phyloP scores from a whole-genome alignment of 2,888 invertebrate genomes.

The Drosophila formosana region DNA sequence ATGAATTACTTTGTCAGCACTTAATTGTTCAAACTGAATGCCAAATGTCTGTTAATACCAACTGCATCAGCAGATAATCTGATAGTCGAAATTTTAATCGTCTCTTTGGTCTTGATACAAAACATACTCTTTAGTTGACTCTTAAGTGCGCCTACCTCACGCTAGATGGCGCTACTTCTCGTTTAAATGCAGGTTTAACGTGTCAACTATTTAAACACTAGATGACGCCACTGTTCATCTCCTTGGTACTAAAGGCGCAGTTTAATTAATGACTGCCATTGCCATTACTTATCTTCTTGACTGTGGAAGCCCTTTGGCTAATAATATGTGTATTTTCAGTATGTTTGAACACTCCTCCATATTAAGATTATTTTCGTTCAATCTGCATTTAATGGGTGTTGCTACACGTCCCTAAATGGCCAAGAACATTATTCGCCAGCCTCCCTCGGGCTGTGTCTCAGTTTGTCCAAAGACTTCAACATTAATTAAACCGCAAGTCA shows the following conservation, averaged over 20 bases:
- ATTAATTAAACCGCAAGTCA: constrained; percentile 60
- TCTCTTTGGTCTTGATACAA: neutral
- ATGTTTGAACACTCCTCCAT: neutral
- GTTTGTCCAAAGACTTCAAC: constrained; percentile 4
- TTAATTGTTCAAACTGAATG: constrained; percentile 50
- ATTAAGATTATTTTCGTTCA: neutral
- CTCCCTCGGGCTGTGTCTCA: neutral
- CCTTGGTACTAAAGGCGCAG: too few species aligned
- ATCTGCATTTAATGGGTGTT: neutral
- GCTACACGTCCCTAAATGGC: neutral
- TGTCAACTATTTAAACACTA: neutral
- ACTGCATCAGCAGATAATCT: neutral
- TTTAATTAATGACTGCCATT: neutral
- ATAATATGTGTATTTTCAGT: neutral
- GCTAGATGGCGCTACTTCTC: neutral
- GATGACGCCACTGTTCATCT: neutral
- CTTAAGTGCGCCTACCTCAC: neutral
- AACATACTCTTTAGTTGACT: neutral
- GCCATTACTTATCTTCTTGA: neutral
- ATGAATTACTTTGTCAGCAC: constrained; percentile 49
- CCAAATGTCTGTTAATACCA: constrained; percentile 20
- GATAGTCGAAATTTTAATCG: neutral
- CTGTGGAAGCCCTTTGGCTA: neutral
- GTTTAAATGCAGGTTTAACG: neutral
- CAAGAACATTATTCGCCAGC: neutral